Conservation (phyloP, 2,113 vertebrate species). For the Globicephala melas region DNA sequence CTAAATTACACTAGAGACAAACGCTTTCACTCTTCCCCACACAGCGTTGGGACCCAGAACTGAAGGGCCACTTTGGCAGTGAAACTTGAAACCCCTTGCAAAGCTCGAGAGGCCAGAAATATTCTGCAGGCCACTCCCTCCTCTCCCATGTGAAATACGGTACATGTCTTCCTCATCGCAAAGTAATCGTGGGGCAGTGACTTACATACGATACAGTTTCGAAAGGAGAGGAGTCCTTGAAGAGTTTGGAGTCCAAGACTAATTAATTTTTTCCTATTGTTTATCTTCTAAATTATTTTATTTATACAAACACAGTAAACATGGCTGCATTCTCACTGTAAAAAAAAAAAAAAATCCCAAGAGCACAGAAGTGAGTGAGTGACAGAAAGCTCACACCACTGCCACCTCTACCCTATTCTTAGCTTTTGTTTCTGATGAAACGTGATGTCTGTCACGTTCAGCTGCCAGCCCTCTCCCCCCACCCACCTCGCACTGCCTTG, state of each 20-base stretch:
- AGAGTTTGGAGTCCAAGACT: background rate
- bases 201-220: background rate
- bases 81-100: background rate
- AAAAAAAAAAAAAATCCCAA: background rate
- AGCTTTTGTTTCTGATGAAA: background rate
- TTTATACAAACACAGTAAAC: background rate
- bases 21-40: accelerated
- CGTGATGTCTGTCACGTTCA: background rate
- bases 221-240: background rate
- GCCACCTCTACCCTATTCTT: background rate
- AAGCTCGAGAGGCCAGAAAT: background rate
- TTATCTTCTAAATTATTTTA: background rate
- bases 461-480: background rate
- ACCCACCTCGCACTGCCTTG: background rate
- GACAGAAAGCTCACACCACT: background rate
- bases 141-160: background rate
- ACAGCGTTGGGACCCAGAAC: accelerated
- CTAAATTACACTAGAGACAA: background rate
- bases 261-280: background rate
- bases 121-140: background rate
- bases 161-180: background rate
- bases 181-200: background rate
- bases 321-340: background rate
- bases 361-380: background rate
- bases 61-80: too few species aligned